Base-by-base conservation (phyloP, 2,888 invertebrate species). In the Leptinotarsa juncta region DNA sequence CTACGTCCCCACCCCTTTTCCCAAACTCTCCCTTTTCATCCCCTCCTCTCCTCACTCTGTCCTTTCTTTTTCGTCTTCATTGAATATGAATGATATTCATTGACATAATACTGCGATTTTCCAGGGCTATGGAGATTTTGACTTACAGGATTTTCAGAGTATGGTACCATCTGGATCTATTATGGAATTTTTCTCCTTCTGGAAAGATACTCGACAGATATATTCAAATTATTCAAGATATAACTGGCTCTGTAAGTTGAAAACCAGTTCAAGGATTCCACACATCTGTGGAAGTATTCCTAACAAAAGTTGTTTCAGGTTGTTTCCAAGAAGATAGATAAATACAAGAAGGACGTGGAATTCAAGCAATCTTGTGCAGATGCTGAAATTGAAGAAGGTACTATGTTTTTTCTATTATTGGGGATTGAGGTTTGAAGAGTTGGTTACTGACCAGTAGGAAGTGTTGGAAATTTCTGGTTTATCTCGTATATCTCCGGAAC, bases 151-250 rank as follows among this genome's bases (percentile, higher is more conserved):
- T 75, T 14, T 72, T 78, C 16, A 67, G 68, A 14, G 3, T 75
- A 23, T 77, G 73, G 74, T 72, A 77, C 55, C 75, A 78, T 32
- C 18, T 65, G 50, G 72, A 71, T 48, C 69, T 75, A 42, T 55
- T 74, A 15, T 78, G 77, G 77, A 65, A 49, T 15, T 65, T 73
- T 16, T 75, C 67, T 16, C 72, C 75, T 3, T 4, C 50, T 10
- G 65, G 75, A 26, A 75, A 70, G 16, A 67, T 72, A 57, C 60
- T 60, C n/a, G 50, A 23, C 5, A 70, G 50, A 68, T 48, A 14
- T 5, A 15, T 3, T 0, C 53, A 20, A 67, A 50, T 12, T 10
- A 60, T 76, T 5, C 67, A 62, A 14, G 65, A 72, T 1, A 62
- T 76, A 15, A 76, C 74, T 26, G 51, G 42, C 1, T 16, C 72